Evolutionary conservation across 2,113 vertebrate genomes (phyloP), one percentile per base, ranked within the genome.

Genomic region (Rhinopomastus cyanomelas): DNA sequence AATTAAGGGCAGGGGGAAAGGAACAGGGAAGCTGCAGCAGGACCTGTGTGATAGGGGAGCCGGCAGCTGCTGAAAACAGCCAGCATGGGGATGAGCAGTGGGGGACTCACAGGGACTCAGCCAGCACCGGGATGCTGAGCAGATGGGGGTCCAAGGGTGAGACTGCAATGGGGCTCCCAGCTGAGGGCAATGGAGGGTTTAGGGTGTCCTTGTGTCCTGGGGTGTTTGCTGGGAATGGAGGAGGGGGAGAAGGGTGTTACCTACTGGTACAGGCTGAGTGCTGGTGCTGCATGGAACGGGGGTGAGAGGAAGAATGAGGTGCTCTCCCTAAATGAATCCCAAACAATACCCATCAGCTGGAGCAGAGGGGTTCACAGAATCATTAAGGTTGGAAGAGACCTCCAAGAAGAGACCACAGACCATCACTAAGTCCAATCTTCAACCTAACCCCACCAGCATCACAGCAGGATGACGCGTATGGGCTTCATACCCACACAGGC

Each of bases 61-160:
- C 53, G 59, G 51, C 44, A 51, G 59, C 0, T n/a, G 85, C n/a
- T 21, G 67, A 37, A 82, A 64, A 80, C 22, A 75, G 34, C 59
- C 57, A 1, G 0, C 0, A 6, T 1, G 5, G 62, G 66, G 62
- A 53, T 1, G 1, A 76, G 57, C 62, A 2, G 5, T 0, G 4
- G 49, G 72, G 67, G 62, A 52, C 37, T 74, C 72, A 32, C 0
- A 6, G 46, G 30, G 48, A 18, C 18, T 44, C 0, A 7, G n/a
- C 39, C 46, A 65, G 77, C 14, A 8, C 55, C 1, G 1, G 74
- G 62, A 53, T 17, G 11, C 1, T 0, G 4, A 55, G 71, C 83
- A 92, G 75, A 81, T 23, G 82, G 39, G 88, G 71, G 39, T 87
- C 65, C 34, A 44, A 77, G 79, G 21, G 55, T 12, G 53, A 32